Evolutionary conservation across 1,140 invertebrate species (phyloP).

Genomic region (Drosophila equinoxialis): DNA sequence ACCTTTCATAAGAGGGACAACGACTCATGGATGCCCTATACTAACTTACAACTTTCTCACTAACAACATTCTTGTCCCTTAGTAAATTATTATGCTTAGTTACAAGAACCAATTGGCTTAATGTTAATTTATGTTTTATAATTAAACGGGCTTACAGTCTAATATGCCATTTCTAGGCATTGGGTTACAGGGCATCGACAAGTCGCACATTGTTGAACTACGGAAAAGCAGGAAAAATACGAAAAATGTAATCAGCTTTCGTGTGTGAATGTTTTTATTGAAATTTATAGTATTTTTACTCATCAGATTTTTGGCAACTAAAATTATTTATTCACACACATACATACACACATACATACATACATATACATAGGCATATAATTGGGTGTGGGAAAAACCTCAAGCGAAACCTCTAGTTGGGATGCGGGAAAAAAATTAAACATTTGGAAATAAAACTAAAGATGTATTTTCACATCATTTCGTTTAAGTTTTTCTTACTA

Average conservation of each 20-base stretch:
- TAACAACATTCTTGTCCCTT: no score
- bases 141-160: no score
- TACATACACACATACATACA: no score
- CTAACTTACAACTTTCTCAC: no score
- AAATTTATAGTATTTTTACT: slow-evolving; percentile 9
- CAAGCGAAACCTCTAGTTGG: neutral
- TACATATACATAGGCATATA: slow-evolving; percentile 2
- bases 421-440: neutral
- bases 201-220: neutral
- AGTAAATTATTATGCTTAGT: no score
- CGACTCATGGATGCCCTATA: no score
- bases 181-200: neutral
- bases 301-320: slow-evolving; percentile 19
- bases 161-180: neutral
- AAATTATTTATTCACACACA: neutral
- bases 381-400: neutral
- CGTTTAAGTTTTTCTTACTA: neutral
- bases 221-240: slow-evolving; percentile 2
- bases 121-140: no score
- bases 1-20: no score
- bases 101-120: no score
- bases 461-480: neutral
- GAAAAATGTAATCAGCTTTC: neutral
- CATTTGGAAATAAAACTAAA: slow-evolving; percentile 1
- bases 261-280: neutral